A percentile compares a stretch with the other conserved stretches of the same genome.
Evolutionary conservation across 1,140 invertebrate genomes (phyloP).

Genomic region (Dendrolimus punctatus): DNA sequence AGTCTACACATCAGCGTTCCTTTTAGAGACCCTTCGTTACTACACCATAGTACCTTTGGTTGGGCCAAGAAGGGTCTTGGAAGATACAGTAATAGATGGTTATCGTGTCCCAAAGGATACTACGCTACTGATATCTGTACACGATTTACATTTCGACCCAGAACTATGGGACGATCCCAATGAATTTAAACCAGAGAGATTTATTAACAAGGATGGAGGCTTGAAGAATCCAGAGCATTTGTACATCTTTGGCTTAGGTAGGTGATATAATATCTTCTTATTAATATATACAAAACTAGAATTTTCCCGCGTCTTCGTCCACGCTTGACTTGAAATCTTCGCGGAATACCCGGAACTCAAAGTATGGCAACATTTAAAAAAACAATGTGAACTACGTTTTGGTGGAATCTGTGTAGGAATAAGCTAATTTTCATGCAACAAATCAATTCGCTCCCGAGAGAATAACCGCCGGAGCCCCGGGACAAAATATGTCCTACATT

Average conservation of each 20-base stretch:
- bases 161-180: conserved; percentile 78
- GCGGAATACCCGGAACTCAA: too few species aligned
- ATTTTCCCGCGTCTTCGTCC: too few species aligned
- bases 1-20: conserved; percentile 76
- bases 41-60: conserved; percentile 76
- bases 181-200: conserved; percentile 82
- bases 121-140: conserved; percentile 76
- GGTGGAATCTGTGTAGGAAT: too few species aligned
- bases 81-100: conserved; percentile 73
- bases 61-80: conserved; percentile 77
- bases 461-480: too few species aligned
- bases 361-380: too few species aligned
- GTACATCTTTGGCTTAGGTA: conserved; percentile 80
- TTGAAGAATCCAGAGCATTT: conserved; percentile 71
- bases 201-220: conserved; percentile 59
- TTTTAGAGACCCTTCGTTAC: conserved; percentile 77
- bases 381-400: too few species aligned
- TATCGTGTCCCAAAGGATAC: conserved; percentile 80
- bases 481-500: too few species aligned
- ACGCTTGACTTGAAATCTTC: too few species aligned
- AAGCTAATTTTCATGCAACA: too few species aligned
- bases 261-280: conserved; percentile 7
- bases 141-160: conserved; percentile 75
- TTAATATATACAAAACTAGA: too few species aligned
- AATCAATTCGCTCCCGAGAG: too few species aligned